Base-by-base conservation (phyloP, 1,140 invertebrate genomes). In the Bradysia coprophila region DNA sequence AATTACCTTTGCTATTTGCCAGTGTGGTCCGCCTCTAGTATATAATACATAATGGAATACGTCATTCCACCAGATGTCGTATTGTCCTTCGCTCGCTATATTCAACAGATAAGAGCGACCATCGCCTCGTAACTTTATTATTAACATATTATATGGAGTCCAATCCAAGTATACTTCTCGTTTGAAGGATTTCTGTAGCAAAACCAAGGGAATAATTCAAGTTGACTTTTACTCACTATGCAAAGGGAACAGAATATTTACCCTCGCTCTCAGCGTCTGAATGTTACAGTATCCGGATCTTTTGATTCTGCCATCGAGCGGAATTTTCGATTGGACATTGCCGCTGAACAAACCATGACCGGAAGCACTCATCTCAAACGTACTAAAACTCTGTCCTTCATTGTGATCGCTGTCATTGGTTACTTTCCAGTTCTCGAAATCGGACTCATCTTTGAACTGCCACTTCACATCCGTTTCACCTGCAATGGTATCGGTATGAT, bases 1-100 rank as follows among this genome's bases (percentile, higher is more conserved):
- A n/a, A n/a, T n/a, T 68, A 87, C 83, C 67, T 79, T 85, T 1
- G 78, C 72, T 43, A 77, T 64, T 67, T 97, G 92, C 93, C 93
- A 97, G 57, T 96, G 94, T 8, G 93, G 93, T 1, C 93, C 93
- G 36, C 93, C 93, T 63, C 88, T 73, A 0, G 93, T 98, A 55
- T 78, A 88, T 0, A 97, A 54, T 0, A 78, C 67, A 64, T 79
- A 95, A 50, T 75, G 68, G 57, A 79, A 90, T 15, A 81, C 67
- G 63, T 95, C 85, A 57, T 88, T 78, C 79, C 81, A 91, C 11
- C 66, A 66, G 9, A 92, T 56, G 58, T 95, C 89, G 52, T 71
- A 82, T 41, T 72, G 70, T 11, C 76, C 76, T 46, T 72, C 67
- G 1, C 68, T 71, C 31, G 69, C 64, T 38, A 97, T 59, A 61